A percentile compares a stretch with the other conserved stretches of the same genome.
These are phyloP conservation scores for Papilio aristodemus DNA, from an alignment of 1,140 invertebrate genomes.

Conservation along the genomic window DNA sequence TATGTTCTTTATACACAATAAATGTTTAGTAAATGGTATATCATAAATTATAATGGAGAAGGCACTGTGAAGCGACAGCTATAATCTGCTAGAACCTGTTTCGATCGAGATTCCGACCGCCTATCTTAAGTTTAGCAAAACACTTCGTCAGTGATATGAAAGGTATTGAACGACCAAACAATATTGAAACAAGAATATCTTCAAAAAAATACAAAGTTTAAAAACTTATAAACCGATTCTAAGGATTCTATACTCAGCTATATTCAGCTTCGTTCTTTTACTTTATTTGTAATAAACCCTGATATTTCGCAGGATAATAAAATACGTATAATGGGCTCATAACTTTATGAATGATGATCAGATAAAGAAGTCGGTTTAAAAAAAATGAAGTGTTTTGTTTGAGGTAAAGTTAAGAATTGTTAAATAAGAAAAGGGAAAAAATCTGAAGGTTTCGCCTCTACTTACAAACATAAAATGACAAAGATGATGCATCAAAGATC, in stretches of 20 bases:
- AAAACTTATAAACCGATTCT: too few species aligned
- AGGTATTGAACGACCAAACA: too few species aligned
- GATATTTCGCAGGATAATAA: neutral
- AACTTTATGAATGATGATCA: conserved; percentile 12
- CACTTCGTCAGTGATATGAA: neutral
- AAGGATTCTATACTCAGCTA: too few species aligned
- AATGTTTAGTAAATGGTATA: neutral
- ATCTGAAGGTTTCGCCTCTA: conserved; percentile 3
- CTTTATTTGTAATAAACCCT: neutral
- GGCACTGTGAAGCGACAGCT: conserved; percentile 48
- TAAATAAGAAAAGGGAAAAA: neutral
- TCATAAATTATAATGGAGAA: conserved; percentile 54
- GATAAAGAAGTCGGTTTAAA: neutral
- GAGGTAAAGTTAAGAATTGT: neutral
- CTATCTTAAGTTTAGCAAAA: conserved; percentile 10
- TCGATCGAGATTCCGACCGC: conserved; percentile 1
- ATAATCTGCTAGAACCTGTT: conserved; percentile 58
- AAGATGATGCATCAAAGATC: conserved; percentile 11
- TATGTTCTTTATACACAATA: neutral
- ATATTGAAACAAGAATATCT: too few species aligned
- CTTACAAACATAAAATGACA: conserved; percentile 18
- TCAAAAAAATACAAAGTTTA: too few species aligned
- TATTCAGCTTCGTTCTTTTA: neutral
- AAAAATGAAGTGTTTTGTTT: conserved; percentile 7
- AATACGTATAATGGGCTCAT: conserved; percentile 3